Conservation (phyloP, 2,113 vertebrate species). For the Gulo gulo region DNA sequence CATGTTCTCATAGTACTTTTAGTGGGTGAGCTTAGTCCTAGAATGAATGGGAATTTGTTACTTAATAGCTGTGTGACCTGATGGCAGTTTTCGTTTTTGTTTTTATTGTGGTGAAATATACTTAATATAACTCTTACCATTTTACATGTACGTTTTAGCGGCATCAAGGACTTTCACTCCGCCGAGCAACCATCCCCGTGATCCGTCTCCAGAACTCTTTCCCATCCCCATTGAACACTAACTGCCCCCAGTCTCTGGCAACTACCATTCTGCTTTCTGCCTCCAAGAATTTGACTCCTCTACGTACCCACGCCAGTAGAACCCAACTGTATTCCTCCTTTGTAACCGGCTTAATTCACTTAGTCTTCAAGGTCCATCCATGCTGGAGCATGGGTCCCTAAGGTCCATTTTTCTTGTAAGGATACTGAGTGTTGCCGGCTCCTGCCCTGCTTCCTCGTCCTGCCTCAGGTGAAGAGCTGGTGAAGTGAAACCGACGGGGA, state of each 20-base stretch:
- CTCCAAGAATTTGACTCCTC: neutral
- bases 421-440: neutral
- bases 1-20: neutral
- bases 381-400: neutral
- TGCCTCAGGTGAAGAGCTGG: neutral
- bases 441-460: neutral
- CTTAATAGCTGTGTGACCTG: neutral
- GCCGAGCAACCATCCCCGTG: no score
- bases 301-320: neutral
- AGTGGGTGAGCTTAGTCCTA: neutral
- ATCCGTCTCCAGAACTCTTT: neutral
- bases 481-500: neutral
- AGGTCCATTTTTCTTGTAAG: neutral
- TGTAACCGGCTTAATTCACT: neutral
- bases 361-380: neutral
- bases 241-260: neutral
- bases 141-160: neutral
- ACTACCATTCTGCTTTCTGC: neutral
- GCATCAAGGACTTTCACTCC: neutral
- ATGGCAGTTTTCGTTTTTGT: neutral
- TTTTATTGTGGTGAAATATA: neutral
- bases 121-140: neutral
- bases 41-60: neutral
- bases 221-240: neutral
- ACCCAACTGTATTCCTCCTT: neutral